These are phyloP conservation scores for Panthera tigris DNA, from an alignment of 2,113 vertebrate species.

Conservation along the genomic window DNA sequence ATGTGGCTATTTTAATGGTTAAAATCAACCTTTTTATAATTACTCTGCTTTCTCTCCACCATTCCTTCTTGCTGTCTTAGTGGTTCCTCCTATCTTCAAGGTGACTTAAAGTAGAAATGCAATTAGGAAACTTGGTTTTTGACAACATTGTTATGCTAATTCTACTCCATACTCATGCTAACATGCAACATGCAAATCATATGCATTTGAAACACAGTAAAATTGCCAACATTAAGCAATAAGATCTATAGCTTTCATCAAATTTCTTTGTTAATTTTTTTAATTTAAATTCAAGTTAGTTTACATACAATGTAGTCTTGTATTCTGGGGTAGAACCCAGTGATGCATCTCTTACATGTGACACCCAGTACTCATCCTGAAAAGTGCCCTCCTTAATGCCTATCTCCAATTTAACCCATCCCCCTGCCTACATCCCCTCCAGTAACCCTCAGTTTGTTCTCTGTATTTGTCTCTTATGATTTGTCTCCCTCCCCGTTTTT, in stretches of 20 bases:
- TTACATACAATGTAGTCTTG: too few species aligned
- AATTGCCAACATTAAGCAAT: background rate
- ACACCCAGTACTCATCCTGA: too few species aligned
- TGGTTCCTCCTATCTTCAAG: background rate
- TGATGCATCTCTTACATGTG: too few species aligned
- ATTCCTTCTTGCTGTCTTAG: background rate
- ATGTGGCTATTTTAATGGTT: background rate
- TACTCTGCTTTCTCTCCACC: background rate
- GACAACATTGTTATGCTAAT: background rate
- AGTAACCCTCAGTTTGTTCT: too few species aligned
- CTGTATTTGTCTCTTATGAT: too few species aligned
- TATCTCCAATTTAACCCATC: too few species aligned
- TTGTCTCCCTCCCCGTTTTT: too few species aligned
- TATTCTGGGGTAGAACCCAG: too few species aligned
- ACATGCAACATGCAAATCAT: background rate
- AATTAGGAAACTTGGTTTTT: background rate
- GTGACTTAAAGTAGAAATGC: background rate
- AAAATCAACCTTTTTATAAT: background rate
- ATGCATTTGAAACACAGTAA: background rate
- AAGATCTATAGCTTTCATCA: background rate
- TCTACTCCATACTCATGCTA: background rate
- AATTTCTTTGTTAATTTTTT: background rate
- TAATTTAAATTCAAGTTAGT: too few species aligned
- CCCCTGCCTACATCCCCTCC: too few species aligned
- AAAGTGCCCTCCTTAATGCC: too few species aligned